Base-by-base conservation (phyloP, 2,888 invertebrate species). In the Slavum lentiscoides region DNA sequence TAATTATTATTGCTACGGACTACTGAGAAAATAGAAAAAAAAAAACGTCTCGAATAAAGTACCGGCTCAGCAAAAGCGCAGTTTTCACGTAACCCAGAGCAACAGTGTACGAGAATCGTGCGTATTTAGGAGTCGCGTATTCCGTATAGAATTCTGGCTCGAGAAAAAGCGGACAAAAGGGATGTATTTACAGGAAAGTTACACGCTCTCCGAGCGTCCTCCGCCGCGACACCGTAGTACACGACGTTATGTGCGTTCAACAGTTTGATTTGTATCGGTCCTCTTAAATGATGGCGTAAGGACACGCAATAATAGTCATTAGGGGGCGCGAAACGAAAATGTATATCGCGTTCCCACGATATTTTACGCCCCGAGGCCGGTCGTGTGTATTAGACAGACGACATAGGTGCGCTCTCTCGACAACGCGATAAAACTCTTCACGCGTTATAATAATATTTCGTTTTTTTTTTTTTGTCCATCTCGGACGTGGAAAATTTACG, bases 211-310 rank as follows among this genome's bases (percentile, higher is more conserved):
- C 61, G 3, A 2, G 7, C 1, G 61, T 21, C 15, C 30, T 69
- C 53, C 30, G 2, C 21, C 13, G 13, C 21, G 11, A 59, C 23
- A 49, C 39, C 58, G 17, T 49, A 1, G 30, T 30, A 4, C 4
- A 1, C 30, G 30, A 30, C 30, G 30, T 30, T 30, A 30, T 4
- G 4, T n/a, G 23, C 15, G 58, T 58, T 75, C 58, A 59, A 67
- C 75, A 75, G 58, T 75, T 75, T 75, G 75, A 75, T 75, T 75
- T 67, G 67, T 74, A 55, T 70, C 37, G 21, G 64, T 19, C 23
- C 19, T n/a, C n/a, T 75, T 75, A 75, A 75, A 75, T 59, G 67
- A 75, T 59, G 67, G 67, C 43, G 43, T 67, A 37, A 75, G 67
- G 67, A 67, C 75, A 75, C 75, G 75, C 75, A 59, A 75, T 30